Evolutionary conservation across 2,113 vertebrate species (phyloP), one percentile per base, ranked within the genome.

Genomic region (Coregonus clupeaformis): DNA sequence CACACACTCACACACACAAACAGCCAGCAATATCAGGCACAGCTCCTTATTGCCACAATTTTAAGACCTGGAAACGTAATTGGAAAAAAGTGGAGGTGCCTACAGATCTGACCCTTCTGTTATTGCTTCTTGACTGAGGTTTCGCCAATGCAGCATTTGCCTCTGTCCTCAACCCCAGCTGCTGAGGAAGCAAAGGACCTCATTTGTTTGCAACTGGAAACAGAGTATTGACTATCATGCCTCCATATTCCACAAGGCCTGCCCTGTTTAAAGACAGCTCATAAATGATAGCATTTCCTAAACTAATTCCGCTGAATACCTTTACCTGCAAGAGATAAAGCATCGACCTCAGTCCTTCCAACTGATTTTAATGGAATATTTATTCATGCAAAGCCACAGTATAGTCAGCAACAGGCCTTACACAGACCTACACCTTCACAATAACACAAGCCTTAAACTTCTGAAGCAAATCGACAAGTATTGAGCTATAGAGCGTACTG

Each of bases 41-140:
- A 65, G 63, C 25, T 65, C 24, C 25, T 27, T 65, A 65, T 65
- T 65, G 25, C 63, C 63, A 65, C 63, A 25, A 65, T 65, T 12
- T 65, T 65, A 65, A 14, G 63, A 65, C 63, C 22, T 25, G 25
- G 24, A 65, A 65, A 65, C 5, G 25, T 13, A 27, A 65, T 27
- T 65, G 63, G 63, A 27, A 65, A 64, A 65, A 65, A 65, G 63
- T n/a, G 9, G 22, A 65, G 63, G 25, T 65, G 63, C 12, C 63
- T 65, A 25, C 63, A 65, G 24, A 29, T 22, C 24, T 65, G 63
- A 65, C 63, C 63, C 25, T 6, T n/a, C 25, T 25, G 24, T 65
- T 65, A 65, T 65, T 65, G 63, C 63, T 65, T 65, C 25, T 65
- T 65, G 63, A 65, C 63, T 27, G 24, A 65, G 63, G 22, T 24